Percentiles rank a stretch among this genome's conserved stretches.
Conservation (phyloP, 2,888 invertebrate genomes). For the Leptinotarsa juncta region DNA sequence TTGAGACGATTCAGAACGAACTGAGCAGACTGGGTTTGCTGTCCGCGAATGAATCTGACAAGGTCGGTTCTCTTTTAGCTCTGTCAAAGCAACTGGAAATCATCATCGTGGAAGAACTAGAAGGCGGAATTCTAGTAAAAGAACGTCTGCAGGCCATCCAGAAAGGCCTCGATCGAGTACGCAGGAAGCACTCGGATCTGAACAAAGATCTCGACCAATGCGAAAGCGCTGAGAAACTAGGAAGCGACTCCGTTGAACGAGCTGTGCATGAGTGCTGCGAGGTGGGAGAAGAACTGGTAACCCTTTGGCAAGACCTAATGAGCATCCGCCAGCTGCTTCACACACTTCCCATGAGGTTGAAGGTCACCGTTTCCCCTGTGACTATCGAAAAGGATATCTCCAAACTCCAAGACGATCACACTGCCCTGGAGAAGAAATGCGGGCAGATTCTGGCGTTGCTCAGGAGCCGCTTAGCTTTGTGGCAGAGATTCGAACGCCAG, state of each 20-base stretch:
- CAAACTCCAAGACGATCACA: slow-evolving; percentile 79
- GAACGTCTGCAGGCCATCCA: slow-evolving; percentile 81
- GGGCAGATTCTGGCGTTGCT: slow-evolving; percentile 75
- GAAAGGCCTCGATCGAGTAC: slow-evolving; percentile 76
- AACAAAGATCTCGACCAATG: slow-evolving; percentile 76
- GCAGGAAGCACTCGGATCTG: slow-evolving; percentile 75
- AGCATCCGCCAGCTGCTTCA: slow-evolving; percentile 80
- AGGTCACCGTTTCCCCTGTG: slow-evolving; percentile 80
- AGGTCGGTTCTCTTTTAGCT: slow-evolving; percentile 77
- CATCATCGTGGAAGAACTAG: slow-evolving; percentile 81
- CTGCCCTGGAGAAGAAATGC: slow-evolving; percentile 78
- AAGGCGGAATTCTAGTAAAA: slow-evolving; percentile 78
- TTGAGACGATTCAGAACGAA: slow-evolving; percentile 85
- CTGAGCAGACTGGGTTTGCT: slow-evolving; percentile 80
- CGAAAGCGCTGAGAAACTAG: slow-evolving; percentile 78
- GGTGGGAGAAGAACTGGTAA: slow-evolving; percentile 76
- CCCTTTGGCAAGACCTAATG: slow-evolving; percentile 84
- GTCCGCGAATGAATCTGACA: slow-evolving; percentile 81
- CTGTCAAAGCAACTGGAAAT: slow-evolving; percentile 79
- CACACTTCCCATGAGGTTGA: slow-evolving; percentile 79
- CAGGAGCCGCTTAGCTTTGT: slow-evolving; percentile 75
- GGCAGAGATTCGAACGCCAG: slow-evolving; percentile 83
- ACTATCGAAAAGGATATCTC: slow-evolving; percentile 80
- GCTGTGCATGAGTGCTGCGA: slow-evolving; percentile 80
- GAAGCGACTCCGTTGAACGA: slow-evolving; percentile 82